Evolutionary conservation across 2,888 invertebrate genomes (phyloP).

Genomic region (Belgica antarctica): DNA sequence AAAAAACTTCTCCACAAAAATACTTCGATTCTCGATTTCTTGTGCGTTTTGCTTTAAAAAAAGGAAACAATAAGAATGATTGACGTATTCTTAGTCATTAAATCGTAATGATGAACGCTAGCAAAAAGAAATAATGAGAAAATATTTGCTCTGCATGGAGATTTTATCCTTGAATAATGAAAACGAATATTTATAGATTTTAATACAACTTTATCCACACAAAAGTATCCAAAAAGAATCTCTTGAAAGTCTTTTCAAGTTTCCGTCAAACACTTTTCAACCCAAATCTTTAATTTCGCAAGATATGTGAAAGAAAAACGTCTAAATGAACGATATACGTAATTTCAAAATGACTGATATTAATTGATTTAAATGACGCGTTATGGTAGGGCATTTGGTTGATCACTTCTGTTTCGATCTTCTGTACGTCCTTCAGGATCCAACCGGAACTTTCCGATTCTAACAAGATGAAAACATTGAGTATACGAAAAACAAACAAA

Average conservation of each 20-base stretch:
- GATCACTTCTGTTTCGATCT: neutral
- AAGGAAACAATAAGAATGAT: neutral
- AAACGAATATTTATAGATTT: conserved; percentile 5
- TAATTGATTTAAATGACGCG: conserved; percentile 42
- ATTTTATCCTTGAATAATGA: neutral
- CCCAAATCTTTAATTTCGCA: too few relatives aligned
- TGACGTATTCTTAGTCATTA: neutral
- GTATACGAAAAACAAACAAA: conserved; percentile 22
- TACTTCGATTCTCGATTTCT: neutral
- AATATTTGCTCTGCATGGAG: conserved; percentile 5
- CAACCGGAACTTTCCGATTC: too few relatives aligned
- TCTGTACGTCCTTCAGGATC: neutral
- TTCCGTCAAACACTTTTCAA: neutral
- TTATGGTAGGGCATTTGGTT: neutral
- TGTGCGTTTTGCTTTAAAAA: neutral
- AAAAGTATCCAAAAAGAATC: neutral
- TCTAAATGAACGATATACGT: conserved; percentile 49
- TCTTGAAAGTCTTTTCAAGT: neutral
- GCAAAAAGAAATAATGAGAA: neutral
- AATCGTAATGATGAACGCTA: neutral
- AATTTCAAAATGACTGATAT: conserved; percentile 50
- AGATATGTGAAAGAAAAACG: too few relatives aligned
- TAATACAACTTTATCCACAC: conserved; percentile 2
- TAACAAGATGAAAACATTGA: too few relatives aligned
- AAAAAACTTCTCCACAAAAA: too few relatives aligned